Base-by-base conservation (phyloP, 1,140 invertebrate species). In the Sycophila sp. region DNA sequence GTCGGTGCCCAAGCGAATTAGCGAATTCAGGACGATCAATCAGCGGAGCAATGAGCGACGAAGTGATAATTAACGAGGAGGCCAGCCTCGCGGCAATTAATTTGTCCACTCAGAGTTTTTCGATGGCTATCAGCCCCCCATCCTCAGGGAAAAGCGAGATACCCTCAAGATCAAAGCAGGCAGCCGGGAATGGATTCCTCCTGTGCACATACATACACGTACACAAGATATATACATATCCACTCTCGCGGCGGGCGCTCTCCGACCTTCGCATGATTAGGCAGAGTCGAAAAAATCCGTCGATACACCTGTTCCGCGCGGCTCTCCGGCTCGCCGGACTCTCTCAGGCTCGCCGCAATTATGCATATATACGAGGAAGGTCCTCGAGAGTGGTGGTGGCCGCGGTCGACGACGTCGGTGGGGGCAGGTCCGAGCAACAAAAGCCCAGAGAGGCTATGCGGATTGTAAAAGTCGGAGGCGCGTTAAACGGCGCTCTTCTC, bases 401-500 rank as follows among this genome's bases (percentile, higher is more conserved):
- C 11, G 40, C 40, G 15, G 40, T 42, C 19, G 34, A n/a, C n/a
- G n/a, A n/a, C n/a, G n/a, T n/a, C n/a, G n/a, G n/a, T n/a, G n/a
- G n/a, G n/a, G n/a, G n/a, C n/a, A n/a, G n/a, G n/a, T n/a, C n/a
- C n/a, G 34, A 40, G 19, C 19, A 60, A 60, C 22, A 63, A 30
- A 17, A 38, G 55, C 19, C n/a, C 5, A 28, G n/a, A 24, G 51
- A 55, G 51, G 26, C 17, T 40, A 28, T 4, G 47, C 19, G 38
- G 65, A 67, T 67, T 67, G 65, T 67, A 67, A 67, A 67, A 67
- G 65, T 58, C 65, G 65, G 55, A 56, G 51, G 42, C 55, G 66
- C 66, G 66, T 69, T 69, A 69, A 69, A 69, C 55, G 66, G 19
- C 55, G 42, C 66, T 38, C 56, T 69, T 69, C 66, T 69, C 56